phyloP scores from a whole-genome alignment of 2,113 vertebrate species.

The Piaya cayana region DNA sequence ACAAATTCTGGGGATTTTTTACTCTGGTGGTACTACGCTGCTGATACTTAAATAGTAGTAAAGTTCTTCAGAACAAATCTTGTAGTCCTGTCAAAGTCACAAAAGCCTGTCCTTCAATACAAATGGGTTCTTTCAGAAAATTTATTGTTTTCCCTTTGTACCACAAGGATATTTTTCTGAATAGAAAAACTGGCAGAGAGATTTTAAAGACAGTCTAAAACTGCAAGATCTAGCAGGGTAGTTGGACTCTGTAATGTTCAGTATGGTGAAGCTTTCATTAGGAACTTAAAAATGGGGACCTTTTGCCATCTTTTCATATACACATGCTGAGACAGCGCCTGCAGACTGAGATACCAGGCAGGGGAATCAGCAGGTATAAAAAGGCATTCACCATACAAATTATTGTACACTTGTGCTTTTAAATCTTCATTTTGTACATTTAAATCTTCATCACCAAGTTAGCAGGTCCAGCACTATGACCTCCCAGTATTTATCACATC shows the following conservation, averaged over 20 bases:
- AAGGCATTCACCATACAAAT: not conserved
- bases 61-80: not conserved
- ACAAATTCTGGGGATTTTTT: not conserved
- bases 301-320: not conserved
- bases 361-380: not conserved
- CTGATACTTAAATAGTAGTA: not conserved
- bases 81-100: not conserved
- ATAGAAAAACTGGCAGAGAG: not conserved
- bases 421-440: too few relatives aligned
- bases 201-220: not conserved
- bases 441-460: not conserved
- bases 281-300: not conserved
- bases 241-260: not conserved
- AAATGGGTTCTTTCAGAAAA: not conserved
- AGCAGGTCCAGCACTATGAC: not conserved
- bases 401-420: not conserved
- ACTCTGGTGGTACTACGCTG: not conserved
- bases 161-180: not conserved
- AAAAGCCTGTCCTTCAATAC: not conserved
- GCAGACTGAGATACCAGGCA: not conserved
- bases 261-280: not conserved
- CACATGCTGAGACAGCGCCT: not conserved
- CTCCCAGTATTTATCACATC: not conserved
- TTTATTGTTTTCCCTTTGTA: not conserved
- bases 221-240: not conserved